These are phyloP conservation scores for Aphaenogaster rudis DNA, from an alignment of 1,140 invertebrate species.

Conservation along the genomic window DNA sequence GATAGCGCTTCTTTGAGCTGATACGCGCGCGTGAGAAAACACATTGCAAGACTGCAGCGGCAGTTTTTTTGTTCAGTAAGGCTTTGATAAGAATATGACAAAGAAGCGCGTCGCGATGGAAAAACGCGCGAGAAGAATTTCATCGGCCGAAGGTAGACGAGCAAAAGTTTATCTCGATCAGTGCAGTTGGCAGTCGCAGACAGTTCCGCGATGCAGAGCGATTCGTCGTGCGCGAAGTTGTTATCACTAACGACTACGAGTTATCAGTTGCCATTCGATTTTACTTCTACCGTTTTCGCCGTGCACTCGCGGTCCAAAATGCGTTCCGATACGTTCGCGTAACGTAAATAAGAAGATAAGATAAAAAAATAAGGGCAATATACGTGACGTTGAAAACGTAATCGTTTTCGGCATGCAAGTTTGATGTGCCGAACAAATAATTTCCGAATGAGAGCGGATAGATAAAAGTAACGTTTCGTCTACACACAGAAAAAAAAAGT, in stretches of 20 bases:
- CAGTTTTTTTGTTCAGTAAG: constrained; percentile 9
- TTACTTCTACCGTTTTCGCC: constrained; percentile 37
- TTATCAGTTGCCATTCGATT: constrained; percentile 76
- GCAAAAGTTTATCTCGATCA: constrained; percentile 77
- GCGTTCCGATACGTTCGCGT: not conserved
- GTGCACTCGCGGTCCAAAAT: not conserved
- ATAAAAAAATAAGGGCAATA: not conserved
- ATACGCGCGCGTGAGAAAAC: not conserved
- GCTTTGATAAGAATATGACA: constrained; percentile 68
- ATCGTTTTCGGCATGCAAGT: not conserved
- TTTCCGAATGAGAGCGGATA: not conserved
- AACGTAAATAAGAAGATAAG: not conserved
- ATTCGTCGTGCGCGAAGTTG: constrained; percentile 73
- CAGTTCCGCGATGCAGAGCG: constrained; percentile 71
- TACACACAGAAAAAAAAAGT: not conserved
- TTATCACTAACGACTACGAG: constrained; percentile 78
- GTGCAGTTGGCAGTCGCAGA: constrained; percentile 72
- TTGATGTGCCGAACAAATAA: not conserved
- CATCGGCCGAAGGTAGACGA: constrained; percentile 30
- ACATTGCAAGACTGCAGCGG: not conserved
- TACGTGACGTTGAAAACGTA: not conserved
- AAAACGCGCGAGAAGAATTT: constrained; percentile 60
- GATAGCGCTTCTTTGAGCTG: not conserved
- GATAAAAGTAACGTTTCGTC: not conserved
- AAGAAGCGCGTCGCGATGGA: constrained; percentile 29